Evolutionary conservation across 2,888 invertebrate genomes (phyloP), one percentile per base, ranked within the genome.

Genomic region (Brachypalpus laphriformis): DNA sequence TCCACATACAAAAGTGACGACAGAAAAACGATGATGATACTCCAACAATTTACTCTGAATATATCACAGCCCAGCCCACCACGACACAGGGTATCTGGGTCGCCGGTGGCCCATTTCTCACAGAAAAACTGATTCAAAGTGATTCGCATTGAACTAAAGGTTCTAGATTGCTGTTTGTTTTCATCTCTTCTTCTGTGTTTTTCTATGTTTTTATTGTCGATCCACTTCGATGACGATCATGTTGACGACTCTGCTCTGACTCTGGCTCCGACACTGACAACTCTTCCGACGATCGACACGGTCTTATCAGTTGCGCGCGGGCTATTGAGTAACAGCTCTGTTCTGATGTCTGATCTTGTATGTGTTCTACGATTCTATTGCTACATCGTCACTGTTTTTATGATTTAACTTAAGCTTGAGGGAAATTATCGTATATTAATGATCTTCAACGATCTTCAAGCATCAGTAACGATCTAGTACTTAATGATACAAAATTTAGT

Each of bases 81-180:
- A 42, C 63, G 8, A 40, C 18, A 59, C 11, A 47, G 40, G 28
- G 68, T 68, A 78, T 70, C 74, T 83, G 68, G 83, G 83, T 80
- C 83, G 66, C 37, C 59, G 74, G 74, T 83, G 83, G 80, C 83
- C 80, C 74, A 83, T 83, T 83, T 83, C 83, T 80, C 83, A 83
- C 57, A 63, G 66, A 68, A 77, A 77, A 54, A 63, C 34, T 25
- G 11, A 81, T 81, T 61, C 82, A 74, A 83, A 83, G 68, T 49
- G 72, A 83, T 83, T 74, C 74, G 78, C 78, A 78, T 83, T 74
- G 72, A 82, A 66, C 77, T 68, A 63, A 78, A 83, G 82, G 68
- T 83, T 83, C 68, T 74, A 63, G 37, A 77, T 65, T 78, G 59
- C 59, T 54, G 65, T 54, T 74, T 20, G 22, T 61, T 47, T 59